Conservation (phyloP, 2,797 vertebrate genomes). For the Xenentodon cancila region DNA sequence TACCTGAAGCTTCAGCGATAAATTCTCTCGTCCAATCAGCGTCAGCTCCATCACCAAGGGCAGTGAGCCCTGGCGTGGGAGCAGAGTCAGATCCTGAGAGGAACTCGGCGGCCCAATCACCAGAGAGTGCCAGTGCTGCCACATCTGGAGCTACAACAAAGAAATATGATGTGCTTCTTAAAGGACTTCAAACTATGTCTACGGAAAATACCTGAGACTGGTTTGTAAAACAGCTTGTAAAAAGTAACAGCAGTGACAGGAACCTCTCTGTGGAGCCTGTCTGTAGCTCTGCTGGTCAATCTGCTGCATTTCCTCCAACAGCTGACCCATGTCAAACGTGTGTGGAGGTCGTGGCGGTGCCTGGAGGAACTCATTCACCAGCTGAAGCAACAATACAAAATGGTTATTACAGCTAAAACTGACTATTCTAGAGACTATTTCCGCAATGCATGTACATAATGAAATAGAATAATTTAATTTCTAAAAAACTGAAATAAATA, state of each 20-base stretch:
- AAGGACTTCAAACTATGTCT: not conserved
- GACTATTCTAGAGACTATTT: not conserved
- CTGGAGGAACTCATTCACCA: constrained; percentile 97
- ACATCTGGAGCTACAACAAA: constrained; percentile 89
- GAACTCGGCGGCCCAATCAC: constrained; percentile 96
- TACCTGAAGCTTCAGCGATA: constrained; percentile 95
- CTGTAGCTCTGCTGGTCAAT: constrained; percentile 96
- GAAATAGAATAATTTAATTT: not conserved
- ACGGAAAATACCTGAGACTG: not conserved
- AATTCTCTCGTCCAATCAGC: constrained; percentile 98
- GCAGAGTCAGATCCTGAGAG: constrained; percentile 79
- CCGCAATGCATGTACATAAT: not conserved
- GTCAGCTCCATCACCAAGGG: constrained; percentile 87
- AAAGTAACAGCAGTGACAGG: not conserved
- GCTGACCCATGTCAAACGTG: constrained; percentile 98
- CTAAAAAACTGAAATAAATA: not conserved
- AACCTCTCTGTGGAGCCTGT: constrained; percentile 96
- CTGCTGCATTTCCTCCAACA: constrained; percentile 98
- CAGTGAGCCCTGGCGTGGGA: constrained; percentile 80
- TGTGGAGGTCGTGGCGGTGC: constrained; percentile 90
- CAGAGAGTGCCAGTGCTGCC: constrained; percentile 93
- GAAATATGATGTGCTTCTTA: constrained; percentile 6
- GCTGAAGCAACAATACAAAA: constrained; percentile 71
- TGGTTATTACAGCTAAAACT: not conserved
- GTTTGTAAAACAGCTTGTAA: not conserved